These are phyloP conservation scores for Dendrolimus pini DNA, from an alignment of 2,888 invertebrate genomes.

Conservation along the genomic window DNA sequence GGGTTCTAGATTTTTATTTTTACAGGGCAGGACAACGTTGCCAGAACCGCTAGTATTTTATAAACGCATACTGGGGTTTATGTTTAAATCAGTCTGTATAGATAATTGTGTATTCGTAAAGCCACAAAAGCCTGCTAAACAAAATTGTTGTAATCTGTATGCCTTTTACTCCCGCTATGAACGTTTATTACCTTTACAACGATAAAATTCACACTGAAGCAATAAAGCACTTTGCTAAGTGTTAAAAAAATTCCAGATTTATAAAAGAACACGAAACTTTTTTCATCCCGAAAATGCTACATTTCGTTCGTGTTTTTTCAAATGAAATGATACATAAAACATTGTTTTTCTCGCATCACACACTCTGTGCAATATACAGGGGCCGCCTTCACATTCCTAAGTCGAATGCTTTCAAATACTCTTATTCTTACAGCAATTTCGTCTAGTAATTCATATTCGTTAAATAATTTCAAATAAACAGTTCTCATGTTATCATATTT, in stretches of 20 bases:
- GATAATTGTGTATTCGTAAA: not conserved
- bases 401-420: no score
- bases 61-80: no score
- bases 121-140: not conserved
- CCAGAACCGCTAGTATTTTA: no score
- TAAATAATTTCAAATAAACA: no score
- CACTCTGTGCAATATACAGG: no score
- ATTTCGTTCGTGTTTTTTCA: constrained; percentile 13
- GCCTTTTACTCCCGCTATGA: not conserved
- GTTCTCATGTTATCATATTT: no score
- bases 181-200: not conserved
- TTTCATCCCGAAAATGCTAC: constrained; percentile 7
- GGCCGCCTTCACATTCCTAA: no score
- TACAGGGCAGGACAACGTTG: no score
- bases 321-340: constrained; percentile 16
- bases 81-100: no score
- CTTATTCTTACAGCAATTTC: no score
- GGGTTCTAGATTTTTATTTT: no score
- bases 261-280: not conserved
- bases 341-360: constrained; percentile 3
- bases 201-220: not conserved
- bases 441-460: no score
- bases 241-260: not conserved
- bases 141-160: not conserved
- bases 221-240: not conserved